Percentiles rank a stretch among this genome's conserved stretches.
These are phyloP conservation scores for Nothobranchius kuhntae DNA, from an alignment of 2,113 vertebrate species.

Conservation along the genomic window DNA sequence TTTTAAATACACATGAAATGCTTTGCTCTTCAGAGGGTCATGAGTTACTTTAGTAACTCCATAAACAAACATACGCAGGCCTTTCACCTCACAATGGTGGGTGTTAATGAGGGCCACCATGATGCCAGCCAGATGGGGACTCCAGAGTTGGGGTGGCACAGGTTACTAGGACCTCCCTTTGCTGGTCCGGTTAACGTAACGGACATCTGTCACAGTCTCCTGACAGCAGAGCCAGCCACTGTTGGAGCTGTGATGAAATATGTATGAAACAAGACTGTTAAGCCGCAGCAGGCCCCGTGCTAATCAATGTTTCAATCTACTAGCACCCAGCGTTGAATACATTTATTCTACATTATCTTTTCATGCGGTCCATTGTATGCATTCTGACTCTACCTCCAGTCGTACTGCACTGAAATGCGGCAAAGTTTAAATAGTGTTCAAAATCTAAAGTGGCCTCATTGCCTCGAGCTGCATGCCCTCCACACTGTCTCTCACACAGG, in stretches of 20 bases:
- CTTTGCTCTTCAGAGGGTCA: too few relatives aligned
- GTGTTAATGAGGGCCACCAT: constrained; percentile 44
- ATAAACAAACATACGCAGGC: too few relatives aligned
- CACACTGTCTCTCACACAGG: constrained; percentile 43
- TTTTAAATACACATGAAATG: too few relatives aligned
- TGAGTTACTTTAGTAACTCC: too few relatives aligned
- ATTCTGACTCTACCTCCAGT: constrained; percentile 67
- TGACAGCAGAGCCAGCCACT: constrained; percentile 59
- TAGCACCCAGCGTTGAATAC: constrained; percentile 47
- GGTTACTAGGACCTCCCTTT: constrained; percentile 68
- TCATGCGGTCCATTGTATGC: constrained; percentile 72
- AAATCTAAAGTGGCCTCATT: constrained; percentile 68
- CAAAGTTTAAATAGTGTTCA: constrained; percentile 66
- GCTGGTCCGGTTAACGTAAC: constrained; percentile 66
- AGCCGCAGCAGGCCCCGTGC: constrained; percentile 40
- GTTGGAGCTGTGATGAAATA: constrained; percentile 77
- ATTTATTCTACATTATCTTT: constrained; percentile 76
- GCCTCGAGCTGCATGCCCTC: constrained; percentile 63
- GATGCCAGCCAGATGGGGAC: constrained; percentile 75
- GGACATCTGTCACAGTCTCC: constrained; percentile 83
- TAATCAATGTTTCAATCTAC: constrained; percentile 78
- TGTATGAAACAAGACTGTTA: constrained; percentile 78
- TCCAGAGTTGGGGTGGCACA: constrained; percentile 55
- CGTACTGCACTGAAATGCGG: constrained; percentile 60
- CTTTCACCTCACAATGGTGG: background rate